Evolutionary conservation across 2,888 invertebrate genomes (phyloP).

Genomic region (Hofmannophila pseudospretella): DNA sequence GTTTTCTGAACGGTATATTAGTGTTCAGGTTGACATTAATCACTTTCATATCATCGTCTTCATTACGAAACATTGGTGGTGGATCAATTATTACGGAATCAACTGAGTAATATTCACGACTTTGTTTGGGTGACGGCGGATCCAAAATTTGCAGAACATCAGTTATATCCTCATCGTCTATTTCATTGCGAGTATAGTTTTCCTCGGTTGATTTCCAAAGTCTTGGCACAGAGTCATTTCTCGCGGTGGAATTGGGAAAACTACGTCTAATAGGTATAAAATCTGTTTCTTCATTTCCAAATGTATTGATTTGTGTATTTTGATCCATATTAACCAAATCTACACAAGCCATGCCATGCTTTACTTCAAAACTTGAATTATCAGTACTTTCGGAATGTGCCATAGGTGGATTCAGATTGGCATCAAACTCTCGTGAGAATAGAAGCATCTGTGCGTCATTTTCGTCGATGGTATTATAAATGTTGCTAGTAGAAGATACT

Average conservation of each 20-base stretch:
- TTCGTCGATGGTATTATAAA: conserved; percentile 14
- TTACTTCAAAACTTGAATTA: conserved; percentile 76
- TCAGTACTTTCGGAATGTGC: conserved; percentile 81
- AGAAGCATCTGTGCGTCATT: conserved; percentile 17
- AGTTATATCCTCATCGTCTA: conserved; percentile 30
- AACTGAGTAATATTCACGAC: conserved; percentile 33
- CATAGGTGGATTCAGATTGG: conserved; percentile 33
- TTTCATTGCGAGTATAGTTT: conserved; percentile 38
- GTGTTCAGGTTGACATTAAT: conserved; percentile 62
- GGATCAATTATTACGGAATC: conserved; percentile 72
- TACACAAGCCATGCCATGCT: conserved; percentile 81
- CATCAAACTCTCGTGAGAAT: conserved; percentile 25
- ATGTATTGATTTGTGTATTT: conserved; percentile 70
- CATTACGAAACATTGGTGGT: conserved; percentile 79
- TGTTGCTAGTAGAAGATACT: conserved; percentile 23
- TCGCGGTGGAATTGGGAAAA: conserved; percentile 80
- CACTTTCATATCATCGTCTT: conserved; percentile 59
- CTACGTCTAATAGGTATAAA: conserved; percentile 78
- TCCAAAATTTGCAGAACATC: conserved; percentile 50
- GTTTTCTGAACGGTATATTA: conserved; percentile 66
- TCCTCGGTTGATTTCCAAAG: conserved; percentile 69
- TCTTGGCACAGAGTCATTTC: conserved; percentile 48
- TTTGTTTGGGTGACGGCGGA: conserved; percentile 57
- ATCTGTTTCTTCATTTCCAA: conserved; percentile 49
- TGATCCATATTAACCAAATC: conserved; percentile 82